These are phyloP conservation scores for Acanthoscelides obtectus DNA, from an alignment of 2,888 invertebrate species.

Conservation along the genomic window DNA sequence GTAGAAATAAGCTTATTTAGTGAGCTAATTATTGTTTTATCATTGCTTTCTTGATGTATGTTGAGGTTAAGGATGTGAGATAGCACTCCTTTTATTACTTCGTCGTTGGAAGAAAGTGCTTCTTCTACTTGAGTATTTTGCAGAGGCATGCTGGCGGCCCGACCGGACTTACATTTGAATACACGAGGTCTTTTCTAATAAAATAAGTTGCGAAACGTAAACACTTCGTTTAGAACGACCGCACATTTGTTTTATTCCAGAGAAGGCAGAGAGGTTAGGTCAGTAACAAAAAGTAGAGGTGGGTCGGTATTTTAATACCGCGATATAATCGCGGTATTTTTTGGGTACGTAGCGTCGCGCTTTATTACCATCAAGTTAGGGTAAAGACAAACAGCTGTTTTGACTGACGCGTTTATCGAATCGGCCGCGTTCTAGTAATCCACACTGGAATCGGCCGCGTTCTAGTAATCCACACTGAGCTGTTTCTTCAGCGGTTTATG, in stretches of 20 bases:
- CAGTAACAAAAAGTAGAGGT: too few relatives aligned
- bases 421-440: too few relatives aligned
- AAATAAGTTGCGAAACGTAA: neutral
- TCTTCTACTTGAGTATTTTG: constrained; percentile 17
- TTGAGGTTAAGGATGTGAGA: constrained; percentile 18
- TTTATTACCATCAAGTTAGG: constrained; percentile 3
- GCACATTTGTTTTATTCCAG: too few relatives aligned
- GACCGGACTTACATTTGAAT: neutral
- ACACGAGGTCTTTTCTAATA: neutral
- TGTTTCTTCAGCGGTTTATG: too few relatives aligned
- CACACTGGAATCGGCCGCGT: too few relatives aligned
- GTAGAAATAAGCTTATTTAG: constrained; percentile 24
- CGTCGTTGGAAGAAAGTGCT: constrained; percentile 12
- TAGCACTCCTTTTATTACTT: constrained; percentile 9
- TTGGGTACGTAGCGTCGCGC: constrained; percentile 2
- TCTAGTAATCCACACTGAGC: too few relatives aligned
- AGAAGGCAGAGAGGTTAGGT: too few relatives aligned
- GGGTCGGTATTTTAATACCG: constrained; percentile 7
- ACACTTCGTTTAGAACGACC: too few relatives aligned
- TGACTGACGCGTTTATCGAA: too few relatives aligned
- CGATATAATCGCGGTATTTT: constrained; percentile 8
- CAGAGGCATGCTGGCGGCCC: constrained; percentile 7
- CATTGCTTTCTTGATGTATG: constrained; percentile 18
- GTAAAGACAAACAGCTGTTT: too few relatives aligned
- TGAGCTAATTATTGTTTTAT: constrained; percentile 18